Evolutionary conservation across 2,888 invertebrate species (phyloP).

Genomic region (Tanytarsus gracilentus): DNA sequence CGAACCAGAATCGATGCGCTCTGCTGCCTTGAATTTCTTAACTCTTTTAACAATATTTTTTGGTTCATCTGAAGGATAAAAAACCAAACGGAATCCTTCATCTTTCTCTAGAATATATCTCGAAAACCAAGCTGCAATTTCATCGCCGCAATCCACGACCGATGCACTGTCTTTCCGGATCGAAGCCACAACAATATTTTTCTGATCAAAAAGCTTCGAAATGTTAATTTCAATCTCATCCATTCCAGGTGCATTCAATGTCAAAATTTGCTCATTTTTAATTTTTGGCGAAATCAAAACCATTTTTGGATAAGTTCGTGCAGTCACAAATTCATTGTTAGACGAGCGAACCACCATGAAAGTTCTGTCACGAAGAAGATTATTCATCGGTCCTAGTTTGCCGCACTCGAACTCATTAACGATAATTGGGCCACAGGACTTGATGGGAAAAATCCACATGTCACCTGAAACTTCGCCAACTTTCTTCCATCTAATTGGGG

Average conservation of each 20-base stretch:
- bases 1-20: slow-evolving; percentile 43
- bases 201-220: slow-evolving; percentile 35
- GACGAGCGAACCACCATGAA: slow-evolving; percentile 2
- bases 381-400: slow-evolving; percentile 46
- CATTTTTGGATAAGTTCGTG: slow-evolving; percentile 43
- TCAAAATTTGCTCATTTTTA: slow-evolving; percentile 44
- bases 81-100: slow-evolving; percentile 47
- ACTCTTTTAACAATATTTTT: slow-evolving; percentile 36
- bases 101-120: slow-evolving; percentile 47
- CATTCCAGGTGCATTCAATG: slow-evolving; percentile 48
- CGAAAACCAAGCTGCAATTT: slow-evolving; percentile 61
- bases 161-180: slow-evolving; percentile 51
- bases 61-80: slow-evolving; percentile 45
- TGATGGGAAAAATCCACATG: slow-evolving; percentile 51
- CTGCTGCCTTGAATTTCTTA: slow-evolving; percentile 35
- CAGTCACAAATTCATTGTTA: slow-evolving; percentile 8
- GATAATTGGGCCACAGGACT: slow-evolving; percentile 49
- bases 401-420: slow-evolving; percentile 47
- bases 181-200: slow-evolving; percentile 41
- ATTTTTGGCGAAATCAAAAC: slow-evolving; percentile 47
- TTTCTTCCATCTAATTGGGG: slow-evolving; percentile 45
- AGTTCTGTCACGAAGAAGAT: slow-evolving; percentile 31
- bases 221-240: slow-evolving; percentile 49
- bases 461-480: slow-evolving; percentile 48
- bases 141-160: slow-evolving; percentile 63